Evolutionary conservation across 2,113 vertebrate species (phyloP), one percentile per base, ranked within the genome.

Genomic region (Lanius ludovicianus): DNA sequence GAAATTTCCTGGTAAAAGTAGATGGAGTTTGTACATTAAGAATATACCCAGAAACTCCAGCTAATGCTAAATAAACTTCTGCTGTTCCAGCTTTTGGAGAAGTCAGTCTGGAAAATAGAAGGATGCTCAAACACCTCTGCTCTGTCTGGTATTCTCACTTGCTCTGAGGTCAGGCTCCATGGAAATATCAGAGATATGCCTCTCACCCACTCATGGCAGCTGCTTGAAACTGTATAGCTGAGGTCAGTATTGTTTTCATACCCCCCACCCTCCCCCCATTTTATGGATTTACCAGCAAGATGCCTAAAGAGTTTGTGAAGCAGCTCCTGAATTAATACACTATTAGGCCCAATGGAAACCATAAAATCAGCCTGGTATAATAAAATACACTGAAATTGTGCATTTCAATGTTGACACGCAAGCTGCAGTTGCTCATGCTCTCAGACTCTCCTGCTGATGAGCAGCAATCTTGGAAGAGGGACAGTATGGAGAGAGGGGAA

Each of bases 171-270:
- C 86, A 90, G 68, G 31, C 47, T 87, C 17, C 44, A 23, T 52
- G 67, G 39, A 55, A 83, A 75, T 75, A 87, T 87, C 6, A 8
- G 75, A 69, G 90, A 74, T 63, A 30, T 3, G 21, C 33, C 52
- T 87, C 27, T 84, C 92, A 86, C 94, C 95, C 92, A 96, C 96
- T 70, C 89, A 31, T 17, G 64, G 86, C 95, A 96, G 91, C 93
- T 95, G 96, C 83, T 68, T 90, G 94, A 95, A 97, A 97, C 68
- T 64, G 3, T 84, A 95, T 86, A 97, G 16, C 73, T 75, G 87
- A 70, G 69, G 92, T 89, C 89, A 84, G 21, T 55, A 41, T 33
- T 84, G 74, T 69, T 77, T 93, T 90, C 8, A 10, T 74, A 17
- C 14, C 5, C 21, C 28, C 8, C 50, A 62, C 2, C 41, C 30